Evolutionary conservation across 2,797 vertebrate genomes (phyloP).

Genomic region (Ctenochaetus hawaiiensis): DNA sequence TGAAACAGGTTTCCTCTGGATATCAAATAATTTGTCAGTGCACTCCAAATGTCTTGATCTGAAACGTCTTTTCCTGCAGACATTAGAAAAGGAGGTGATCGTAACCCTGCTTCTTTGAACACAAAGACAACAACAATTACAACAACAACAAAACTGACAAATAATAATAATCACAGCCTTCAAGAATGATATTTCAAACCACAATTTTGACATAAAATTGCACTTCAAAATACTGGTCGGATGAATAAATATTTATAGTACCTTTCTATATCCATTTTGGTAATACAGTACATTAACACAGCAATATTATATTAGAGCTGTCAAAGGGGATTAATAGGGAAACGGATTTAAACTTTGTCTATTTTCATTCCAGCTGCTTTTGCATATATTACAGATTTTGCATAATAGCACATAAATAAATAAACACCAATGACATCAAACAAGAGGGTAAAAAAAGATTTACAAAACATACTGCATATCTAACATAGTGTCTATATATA

Average conservation of each 20-base stretch:
- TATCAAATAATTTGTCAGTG: conserved; percentile 74
- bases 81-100: conserved; percentile 66
- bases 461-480: conserved; percentile 85
- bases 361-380: conserved; percentile 82
- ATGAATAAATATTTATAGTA: conserved; percentile 81
- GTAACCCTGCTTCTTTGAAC: conserved; percentile 73
- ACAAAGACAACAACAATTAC: conserved; percentile 53
- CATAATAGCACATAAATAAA: conserved; percentile 84
- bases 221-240: conserved; percentile 84
- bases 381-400: conserved; percentile 84
- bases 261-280: conserved; percentile 77
- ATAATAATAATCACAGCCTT: conserved; percentile 85
- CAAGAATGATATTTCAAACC: conserved; percentile 89
- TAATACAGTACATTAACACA: conserved; percentile 84
- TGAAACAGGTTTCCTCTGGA: conserved; percentile 65
- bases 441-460: conserved; percentile 81
- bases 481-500: conserved; percentile 78
- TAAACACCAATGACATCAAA: conserved; percentile 82
- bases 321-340: conserved; percentile 59
- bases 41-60: conserved; percentile 59
- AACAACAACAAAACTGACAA: conserved; percentile 53
- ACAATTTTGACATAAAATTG: conserved; percentile 85
- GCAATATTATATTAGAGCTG: conserved; percentile 78
- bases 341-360: conserved; percentile 73
- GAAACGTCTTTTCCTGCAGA: conserved; percentile 51